Evolutionary conservation across 2,113 vertebrate genomes (phyloP).

Genomic region (Lutjanus erythropterus): DNA sequence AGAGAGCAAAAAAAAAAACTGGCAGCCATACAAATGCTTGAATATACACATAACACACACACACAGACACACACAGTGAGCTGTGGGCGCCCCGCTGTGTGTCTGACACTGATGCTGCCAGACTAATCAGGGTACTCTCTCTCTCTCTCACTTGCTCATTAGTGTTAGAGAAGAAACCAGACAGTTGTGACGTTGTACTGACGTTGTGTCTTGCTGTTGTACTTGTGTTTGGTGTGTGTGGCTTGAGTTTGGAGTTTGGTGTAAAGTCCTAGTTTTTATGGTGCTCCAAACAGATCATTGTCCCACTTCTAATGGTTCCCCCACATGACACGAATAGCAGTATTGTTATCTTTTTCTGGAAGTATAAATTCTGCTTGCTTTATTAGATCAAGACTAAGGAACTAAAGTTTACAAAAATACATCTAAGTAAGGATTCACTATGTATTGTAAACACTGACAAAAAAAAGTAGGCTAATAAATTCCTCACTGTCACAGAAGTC

Average conservation of each 20-base stretch:
- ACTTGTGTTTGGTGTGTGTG: slow-evolving; percentile 11
- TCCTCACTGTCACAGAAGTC: background rate
- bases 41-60: slow-evolving; percentile 62
- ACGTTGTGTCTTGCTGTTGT: slow-evolving; percentile 41
- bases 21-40: slow-evolving; percentile 65
- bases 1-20: slow-evolving; percentile 50
- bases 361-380: background rate
- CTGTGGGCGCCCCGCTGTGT: slow-evolving; percentile 68
- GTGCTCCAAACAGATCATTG: slow-evolving; percentile 18
- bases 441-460: background rate
- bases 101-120: slow-evolving; percentile 82
- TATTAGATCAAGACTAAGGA: slow-evolving; percentile 3
- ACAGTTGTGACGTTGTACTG: slow-evolving; percentile 62
- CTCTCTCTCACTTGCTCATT: slow-evolving; percentile 71
- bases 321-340: background rate
- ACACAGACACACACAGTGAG: slow-evolving; percentile 44
- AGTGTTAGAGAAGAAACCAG: slow-evolving; percentile 64
- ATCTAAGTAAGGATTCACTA: background rate
- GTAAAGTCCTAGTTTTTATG: slow-evolving; percentile 28
- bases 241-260: background rate
- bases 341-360: background rate
- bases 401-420: background rate
- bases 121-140: slow-evolving; percentile 76
- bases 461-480: background rate
- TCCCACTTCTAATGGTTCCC: slow-evolving; percentile 22